Percentiles rank a stretch among this genome's conserved stretches.
phyloP scores from a whole-genome alignment of 2,888 invertebrate genomes.

The Antheraea assamensis region DNA sequence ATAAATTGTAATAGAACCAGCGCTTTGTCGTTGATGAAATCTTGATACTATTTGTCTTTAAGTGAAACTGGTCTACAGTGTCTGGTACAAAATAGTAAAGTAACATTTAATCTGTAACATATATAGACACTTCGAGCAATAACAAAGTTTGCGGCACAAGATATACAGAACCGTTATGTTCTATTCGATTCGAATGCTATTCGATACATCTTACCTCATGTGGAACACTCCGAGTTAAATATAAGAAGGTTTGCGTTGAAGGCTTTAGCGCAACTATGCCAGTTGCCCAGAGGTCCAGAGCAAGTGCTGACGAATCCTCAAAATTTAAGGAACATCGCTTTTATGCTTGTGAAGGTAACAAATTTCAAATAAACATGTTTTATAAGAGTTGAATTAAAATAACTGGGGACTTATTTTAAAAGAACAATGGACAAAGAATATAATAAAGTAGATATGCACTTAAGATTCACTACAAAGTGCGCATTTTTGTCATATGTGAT shows the following conservation, averaged over 20 bases:
- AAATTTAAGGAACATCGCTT: constrained; percentile 68
- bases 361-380: not conserved
- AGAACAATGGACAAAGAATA: too few species aligned
- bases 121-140: constrained; percentile 70
- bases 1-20: too few species aligned
- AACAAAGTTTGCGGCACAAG: constrained; percentile 72
- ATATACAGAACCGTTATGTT: constrained; percentile 60
- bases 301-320: constrained; percentile 62
- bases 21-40: too few species aligned
- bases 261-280: constrained; percentile 76
- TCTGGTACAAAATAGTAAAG: not conserved
- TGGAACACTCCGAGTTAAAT: constrained; percentile 66
- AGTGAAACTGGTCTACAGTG: not conserved
- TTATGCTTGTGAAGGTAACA: constrained; percentile 63
- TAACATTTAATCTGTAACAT: not conserved
- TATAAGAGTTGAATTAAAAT: not conserved
- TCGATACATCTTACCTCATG: constrained; percentile 58
- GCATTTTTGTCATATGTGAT: not conserved
- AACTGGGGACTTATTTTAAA: too few species aligned
- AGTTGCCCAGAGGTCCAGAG: constrained; percentile 70
- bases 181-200: constrained; percentile 63
- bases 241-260: constrained; percentile 77
- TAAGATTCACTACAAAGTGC: not conserved
- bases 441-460: not conserved
- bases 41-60: too few species aligned